Evolutionary conservation across 2,888 invertebrate species (phyloP).

Genomic region (Smittia sp.): DNA sequence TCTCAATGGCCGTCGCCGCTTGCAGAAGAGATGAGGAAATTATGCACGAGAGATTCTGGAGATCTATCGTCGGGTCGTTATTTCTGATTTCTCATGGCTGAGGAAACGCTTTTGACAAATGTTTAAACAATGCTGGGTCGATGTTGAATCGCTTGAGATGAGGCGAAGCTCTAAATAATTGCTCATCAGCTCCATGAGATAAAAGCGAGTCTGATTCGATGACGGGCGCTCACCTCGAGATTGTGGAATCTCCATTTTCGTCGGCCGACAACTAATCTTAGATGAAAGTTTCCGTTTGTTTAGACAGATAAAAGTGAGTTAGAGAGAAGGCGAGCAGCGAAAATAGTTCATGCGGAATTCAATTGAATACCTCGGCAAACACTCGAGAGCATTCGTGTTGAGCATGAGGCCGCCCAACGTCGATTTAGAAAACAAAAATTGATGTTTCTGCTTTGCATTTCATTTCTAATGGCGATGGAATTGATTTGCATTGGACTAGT

Average conservation of each 20-base stretch:
- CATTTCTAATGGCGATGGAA: neutral
- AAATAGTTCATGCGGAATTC: neutral
- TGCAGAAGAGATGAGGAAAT: neutral
- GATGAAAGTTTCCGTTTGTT: conserved; percentile 8
- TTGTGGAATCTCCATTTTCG: neutral
- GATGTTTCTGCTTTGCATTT: conserved; percentile 9
- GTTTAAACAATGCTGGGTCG: neutral
- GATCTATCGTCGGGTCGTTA: neutral
- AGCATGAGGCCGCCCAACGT: conserved; percentile 14
- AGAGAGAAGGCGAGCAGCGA: neutral
- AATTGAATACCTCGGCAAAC: neutral
- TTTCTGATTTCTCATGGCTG: neutral
- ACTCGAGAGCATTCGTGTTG: neutral
- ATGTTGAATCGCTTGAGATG: neutral
- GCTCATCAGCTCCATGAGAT: neutral
- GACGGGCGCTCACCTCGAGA: neutral
- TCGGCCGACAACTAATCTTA: neutral
- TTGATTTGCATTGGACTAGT: conserved; percentile 25
- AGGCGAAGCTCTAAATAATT: neutral
- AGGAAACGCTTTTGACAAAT: conserved; percentile 12
- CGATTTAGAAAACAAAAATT: conserved; percentile 5
- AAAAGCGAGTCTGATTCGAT: neutral
- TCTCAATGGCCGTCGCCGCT: neutral
- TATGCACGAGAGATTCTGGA: conserved; percentile 4
- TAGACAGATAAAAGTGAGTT: conserved; percentile 2